Evolutionary conservation across 2,888 invertebrate species (phyloP).

Genomic region (Spodoptera exigua): DNA sequence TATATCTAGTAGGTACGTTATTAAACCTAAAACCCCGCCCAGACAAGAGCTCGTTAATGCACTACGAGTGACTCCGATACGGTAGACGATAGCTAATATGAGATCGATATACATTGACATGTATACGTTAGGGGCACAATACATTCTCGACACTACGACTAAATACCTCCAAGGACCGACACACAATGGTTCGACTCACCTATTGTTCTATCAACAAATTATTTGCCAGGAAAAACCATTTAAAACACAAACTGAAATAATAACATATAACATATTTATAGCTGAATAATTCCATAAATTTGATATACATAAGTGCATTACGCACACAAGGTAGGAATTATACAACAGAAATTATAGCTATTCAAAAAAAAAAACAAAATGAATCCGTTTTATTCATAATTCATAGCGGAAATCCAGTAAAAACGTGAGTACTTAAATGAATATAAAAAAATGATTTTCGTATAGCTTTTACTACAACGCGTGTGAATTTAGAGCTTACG

Average conservation of each 20-base stretch:
- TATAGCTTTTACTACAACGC: too few species aligned
- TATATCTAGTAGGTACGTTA: not conserved
- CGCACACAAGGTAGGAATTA: too few species aligned
- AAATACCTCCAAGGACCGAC: conserved; percentile 3
- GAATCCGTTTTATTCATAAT: too few species aligned
- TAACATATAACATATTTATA: too few species aligned
- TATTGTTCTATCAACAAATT: not conserved
- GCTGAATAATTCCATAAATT: too few species aligned
- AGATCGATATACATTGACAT: not conserved
- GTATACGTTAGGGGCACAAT: conserved; percentile 16
- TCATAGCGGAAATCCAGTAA: too few species aligned
- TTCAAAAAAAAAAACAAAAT: too few species aligned
- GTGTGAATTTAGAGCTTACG: too few species aligned
- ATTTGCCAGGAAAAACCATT: not conserved
- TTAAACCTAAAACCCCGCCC: conserved; percentile 3
- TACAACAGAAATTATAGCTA: too few species aligned
- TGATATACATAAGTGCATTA: too few species aligned
- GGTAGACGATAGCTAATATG: conserved; percentile 5
- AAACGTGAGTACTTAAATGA: too few species aligned
- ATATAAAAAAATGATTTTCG: too few species aligned
- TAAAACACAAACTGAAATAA: not conserved
- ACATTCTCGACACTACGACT: conserved; percentile 1
- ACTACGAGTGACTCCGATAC: conserved; percentile 9
- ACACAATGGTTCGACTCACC: conserved; percentile 4
- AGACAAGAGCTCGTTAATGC: conserved; percentile 3